phyloP scores from a whole-genome alignment of 2,888 invertebrate species.

The Nymphalis polychloros region DNA sequence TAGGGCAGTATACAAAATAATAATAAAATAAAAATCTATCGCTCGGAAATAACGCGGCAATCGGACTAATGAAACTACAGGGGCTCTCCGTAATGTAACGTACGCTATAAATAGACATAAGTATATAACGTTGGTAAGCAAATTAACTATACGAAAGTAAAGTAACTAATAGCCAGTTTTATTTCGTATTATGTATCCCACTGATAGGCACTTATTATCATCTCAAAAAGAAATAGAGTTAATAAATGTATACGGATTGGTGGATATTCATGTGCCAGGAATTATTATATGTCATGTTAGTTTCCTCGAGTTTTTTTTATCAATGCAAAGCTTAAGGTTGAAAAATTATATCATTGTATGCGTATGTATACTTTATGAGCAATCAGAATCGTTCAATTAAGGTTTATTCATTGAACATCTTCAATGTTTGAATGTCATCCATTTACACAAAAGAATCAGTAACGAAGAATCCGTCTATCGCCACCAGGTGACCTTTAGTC shows the following conservation, averaged over 20 bases:
- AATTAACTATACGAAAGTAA: neutral
- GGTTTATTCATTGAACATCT: no score
- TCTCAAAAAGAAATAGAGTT: no score
- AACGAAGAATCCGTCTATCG: constrained; percentile 19
- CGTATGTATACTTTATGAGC: no score
- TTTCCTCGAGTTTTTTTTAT: no score
- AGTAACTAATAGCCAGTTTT: neutral
- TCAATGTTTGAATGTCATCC: neutral
- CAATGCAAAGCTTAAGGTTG: no score
- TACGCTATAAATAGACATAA: neutral
- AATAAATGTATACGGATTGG: no score
- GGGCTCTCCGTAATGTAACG: constrained; percentile 20
- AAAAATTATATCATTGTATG: no score
- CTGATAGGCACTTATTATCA: neutral
- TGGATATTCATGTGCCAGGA: no score
- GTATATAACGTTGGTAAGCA: neutral
- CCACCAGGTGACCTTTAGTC: constrained; percentile 15
- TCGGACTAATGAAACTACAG: constrained; percentile 46
- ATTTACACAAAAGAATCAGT: neutral
- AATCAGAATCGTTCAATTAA: no score
- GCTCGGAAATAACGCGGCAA: constrained; percentile 46
- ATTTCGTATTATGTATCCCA: neutral
- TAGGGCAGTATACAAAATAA: constrained; percentile 40
- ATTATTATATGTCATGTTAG: no score
- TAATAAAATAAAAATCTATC: constrained; percentile 49